These are phyloP conservation scores for Drosophila cardini DNA, from an alignment of 1,140 invertebrate genomes.

Conservation along the genomic window DNA sequence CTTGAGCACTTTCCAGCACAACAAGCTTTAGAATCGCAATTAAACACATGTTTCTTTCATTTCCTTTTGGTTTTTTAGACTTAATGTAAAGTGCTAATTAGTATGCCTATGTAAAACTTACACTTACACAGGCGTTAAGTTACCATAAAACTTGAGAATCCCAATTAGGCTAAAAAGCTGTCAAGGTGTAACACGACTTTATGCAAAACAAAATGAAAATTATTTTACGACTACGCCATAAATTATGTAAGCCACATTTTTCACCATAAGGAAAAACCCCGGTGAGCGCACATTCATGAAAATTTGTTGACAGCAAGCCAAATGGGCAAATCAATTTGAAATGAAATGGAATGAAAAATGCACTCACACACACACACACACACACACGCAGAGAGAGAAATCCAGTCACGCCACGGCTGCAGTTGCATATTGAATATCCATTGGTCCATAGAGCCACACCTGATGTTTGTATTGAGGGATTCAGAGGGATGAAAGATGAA, in stretches of 20 bases:
- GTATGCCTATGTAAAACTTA: background rate
- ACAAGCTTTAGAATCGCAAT: too few relatives aligned
- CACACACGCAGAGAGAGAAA: conserved; percentile 2
- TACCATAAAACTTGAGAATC: background rate
- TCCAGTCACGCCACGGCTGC: conserved; percentile 4
- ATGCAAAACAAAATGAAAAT: conserved; percentile 29
- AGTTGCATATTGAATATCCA: conserved; percentile 30
- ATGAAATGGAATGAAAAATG: conserved; percentile 18
- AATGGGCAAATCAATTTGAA: conserved; percentile 58
- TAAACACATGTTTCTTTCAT: background rate
- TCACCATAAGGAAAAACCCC: conserved; percentile 16
- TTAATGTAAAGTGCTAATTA: conserved; percentile 2
- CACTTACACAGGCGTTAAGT: background rate
- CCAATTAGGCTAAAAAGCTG: conserved; percentile 26
- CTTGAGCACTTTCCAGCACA: too few relatives aligned
- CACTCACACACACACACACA: background rate
- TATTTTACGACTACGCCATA: conserved; percentile 46
- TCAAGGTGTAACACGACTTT: background rate
- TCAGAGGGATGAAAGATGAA: background rate
- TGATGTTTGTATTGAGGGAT: conserved; percentile 20
- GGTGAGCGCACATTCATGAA: conserved; percentile 40
- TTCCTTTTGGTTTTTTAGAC: background rate
- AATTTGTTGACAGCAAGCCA: conserved; percentile 49
- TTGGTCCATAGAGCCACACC: conserved; percentile 12
- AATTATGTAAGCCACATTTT: conserved; percentile 41